Conservation (phyloP, 2,113 vertebrate species). For the Penelope pileata region DNA sequence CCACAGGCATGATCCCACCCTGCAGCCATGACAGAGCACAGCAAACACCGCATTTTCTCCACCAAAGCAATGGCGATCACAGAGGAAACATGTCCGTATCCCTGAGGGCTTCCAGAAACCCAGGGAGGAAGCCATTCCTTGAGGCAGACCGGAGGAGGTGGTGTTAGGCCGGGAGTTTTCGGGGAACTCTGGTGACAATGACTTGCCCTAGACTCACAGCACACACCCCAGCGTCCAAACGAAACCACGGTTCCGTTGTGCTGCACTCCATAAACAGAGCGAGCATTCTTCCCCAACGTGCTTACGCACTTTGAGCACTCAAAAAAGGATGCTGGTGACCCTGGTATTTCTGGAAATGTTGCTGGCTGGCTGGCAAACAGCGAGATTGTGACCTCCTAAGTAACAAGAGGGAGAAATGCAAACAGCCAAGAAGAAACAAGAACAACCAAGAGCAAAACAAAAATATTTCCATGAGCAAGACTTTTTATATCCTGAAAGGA, state of each 20-base stretch:
- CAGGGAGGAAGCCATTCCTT: background rate
- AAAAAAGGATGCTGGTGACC: background rate
- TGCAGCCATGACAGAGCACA: background rate
- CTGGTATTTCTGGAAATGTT: slow-evolving; percentile 50
- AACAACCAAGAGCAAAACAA: slow-evolving; percentile 9
- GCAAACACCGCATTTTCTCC: background rate
- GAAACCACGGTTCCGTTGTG: background rate
- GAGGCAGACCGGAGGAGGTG: background rate
- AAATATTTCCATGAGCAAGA: slow-evolving; percentile 41
- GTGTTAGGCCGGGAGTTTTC: fast-evolving
- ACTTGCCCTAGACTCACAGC: background rate
- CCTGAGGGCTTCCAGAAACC: background rate
- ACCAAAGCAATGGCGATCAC: background rate
- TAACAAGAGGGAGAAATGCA: slow-evolving; percentile 49
- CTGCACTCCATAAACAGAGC: background rate
- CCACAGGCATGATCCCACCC: background rate
- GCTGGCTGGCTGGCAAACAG: slow-evolving; percentile 26
- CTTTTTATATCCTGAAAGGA: background rate
- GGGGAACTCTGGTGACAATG: background rate
- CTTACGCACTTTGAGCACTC: slow-evolving; percentile 3
- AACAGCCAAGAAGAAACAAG: slow-evolving; percentile 17
- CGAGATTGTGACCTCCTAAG: slow-evolving; percentile 29
- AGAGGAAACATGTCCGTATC: background rate
- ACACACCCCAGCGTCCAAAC: background rate
- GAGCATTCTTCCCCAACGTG: background rate